Base-by-base conservation (phyloP, 2,113 vertebrate species). In the Grammomys surdaster region DNA sequence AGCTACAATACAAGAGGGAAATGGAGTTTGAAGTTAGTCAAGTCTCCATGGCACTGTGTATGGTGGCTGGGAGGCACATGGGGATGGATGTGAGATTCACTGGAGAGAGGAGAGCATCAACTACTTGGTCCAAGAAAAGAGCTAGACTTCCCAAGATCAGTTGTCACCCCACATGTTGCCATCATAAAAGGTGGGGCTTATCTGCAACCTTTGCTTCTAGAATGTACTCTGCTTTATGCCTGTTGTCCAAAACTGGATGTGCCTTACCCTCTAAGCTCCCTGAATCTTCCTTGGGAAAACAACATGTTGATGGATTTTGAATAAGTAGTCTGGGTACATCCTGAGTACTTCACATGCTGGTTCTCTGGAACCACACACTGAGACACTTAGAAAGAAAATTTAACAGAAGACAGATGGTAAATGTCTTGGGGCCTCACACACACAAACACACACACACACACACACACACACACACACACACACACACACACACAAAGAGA, bases 371-470 rank as follows among this genome's bases (percentile, higher is more conserved):
- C 92, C 88, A 95, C 95, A 97, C 56, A 76, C 88, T 31, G 93
- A 96, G 95, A 95, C 51, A 48, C 77, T 95, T 97, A 95, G 86
- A 84, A 95, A 95, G 92, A 94, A 94, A 93, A 95, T 93, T 87
- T 82, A 96, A 89, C 92, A 95, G 96, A 95, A 95, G 96, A 91
- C 95, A 97, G 95, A 97, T 96, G 95, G 95, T 75, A 91, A 89
- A 72, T 91, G 90, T 90, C 89, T 1, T 75, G 56, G 86, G 91
- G 94, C 75, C 89, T 95, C 65, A 10, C 43, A 63, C 82, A 96
- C 46, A 48, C 46, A 4, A 48, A 48, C 46, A 48, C 46, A 48
- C 46, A 48, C 46, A 48, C 46, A 48, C 46, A 48, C 46, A 48
- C 46, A 48, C 46, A 48, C 46, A 48, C 46, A 48, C 46, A 48